Conservation (phyloP, 2,113 vertebrate genomes). For the Copsychus sechellarum region DNA sequence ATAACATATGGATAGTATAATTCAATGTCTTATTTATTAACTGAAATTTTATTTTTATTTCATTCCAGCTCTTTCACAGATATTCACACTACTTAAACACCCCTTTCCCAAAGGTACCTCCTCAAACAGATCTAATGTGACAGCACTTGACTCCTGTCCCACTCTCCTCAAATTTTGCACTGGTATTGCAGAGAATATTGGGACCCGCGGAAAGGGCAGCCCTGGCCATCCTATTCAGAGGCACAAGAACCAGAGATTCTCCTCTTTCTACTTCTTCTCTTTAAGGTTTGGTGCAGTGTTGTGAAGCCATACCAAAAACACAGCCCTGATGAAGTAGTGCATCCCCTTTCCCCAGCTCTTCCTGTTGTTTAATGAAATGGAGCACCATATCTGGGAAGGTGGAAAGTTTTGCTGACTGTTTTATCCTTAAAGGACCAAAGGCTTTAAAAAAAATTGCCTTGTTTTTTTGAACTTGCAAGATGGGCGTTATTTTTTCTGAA, state of each 20-base stretch:
- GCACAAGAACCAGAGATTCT: neutral
- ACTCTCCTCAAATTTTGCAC: fast-evolving
- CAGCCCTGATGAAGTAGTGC: neutral
- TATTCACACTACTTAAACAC: neutral
- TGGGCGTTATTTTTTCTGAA: neutral
- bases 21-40: neutral
- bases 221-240: neutral
- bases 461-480: neutral
- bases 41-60: neutral
- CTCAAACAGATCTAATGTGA: neutral
- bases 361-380: neutral
- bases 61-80: neutral
- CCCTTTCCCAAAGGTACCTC: neutral
- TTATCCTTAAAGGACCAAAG: neutral
- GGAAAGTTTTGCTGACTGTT: neutral
- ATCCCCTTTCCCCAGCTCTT: neutral
- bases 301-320: neutral
- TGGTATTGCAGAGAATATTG: neutral
- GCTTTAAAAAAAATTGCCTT: neutral
- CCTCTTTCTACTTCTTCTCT: neutral
- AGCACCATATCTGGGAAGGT: neutral
- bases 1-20: neutral
- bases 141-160: neutral
- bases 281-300: fast-evolving
- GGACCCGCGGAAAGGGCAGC: fast-evolving